phyloP scores from a whole-genome alignment of 2,113 vertebrate genomes.

The Indri indri region DNA sequence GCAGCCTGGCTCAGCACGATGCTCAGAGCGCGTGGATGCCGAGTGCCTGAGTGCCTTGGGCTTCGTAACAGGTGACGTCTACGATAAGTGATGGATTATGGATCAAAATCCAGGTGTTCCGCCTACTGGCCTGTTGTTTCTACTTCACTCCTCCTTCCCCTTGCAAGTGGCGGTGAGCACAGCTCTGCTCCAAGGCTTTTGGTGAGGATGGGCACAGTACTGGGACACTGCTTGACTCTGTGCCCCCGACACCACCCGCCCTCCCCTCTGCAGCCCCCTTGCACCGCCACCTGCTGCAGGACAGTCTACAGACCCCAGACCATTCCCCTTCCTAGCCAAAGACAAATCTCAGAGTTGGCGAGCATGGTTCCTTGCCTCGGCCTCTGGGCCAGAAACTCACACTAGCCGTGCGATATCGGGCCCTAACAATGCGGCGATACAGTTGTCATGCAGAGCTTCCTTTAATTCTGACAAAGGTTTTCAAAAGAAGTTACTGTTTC shows the following conservation, averaged over 20 bases:
- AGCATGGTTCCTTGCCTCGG: accelerated
- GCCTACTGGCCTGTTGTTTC: not conserved
- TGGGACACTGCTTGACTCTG: not conserved
- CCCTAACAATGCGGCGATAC: accelerated
- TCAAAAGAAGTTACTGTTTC: not conserved
- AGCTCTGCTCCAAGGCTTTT: not conserved
- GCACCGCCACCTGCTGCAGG: not conserved
- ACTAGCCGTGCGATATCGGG: accelerated
- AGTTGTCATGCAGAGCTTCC: accelerated
- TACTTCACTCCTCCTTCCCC: not conserved
- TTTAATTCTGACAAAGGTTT: not conserved
- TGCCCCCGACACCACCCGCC: no score
- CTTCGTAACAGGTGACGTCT: not conserved
- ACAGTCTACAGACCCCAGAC: not conserved
- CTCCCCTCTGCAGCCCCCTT: no score
- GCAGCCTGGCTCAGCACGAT: not conserved
- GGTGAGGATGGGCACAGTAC: not conserved
- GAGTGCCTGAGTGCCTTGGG: not conserved
- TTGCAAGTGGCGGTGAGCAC: not conserved
- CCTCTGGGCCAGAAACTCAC: no score
- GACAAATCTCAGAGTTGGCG: no score
- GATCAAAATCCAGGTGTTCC: not conserved
- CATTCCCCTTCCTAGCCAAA: not conserved
- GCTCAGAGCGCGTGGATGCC: no score
- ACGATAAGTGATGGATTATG: no score